Percentiles rank a stretch among this genome's conserved stretches.
phyloP scores from a whole-genome alignment of 2,888 invertebrate genomes.

The Cataglyphis cursor region DNA sequence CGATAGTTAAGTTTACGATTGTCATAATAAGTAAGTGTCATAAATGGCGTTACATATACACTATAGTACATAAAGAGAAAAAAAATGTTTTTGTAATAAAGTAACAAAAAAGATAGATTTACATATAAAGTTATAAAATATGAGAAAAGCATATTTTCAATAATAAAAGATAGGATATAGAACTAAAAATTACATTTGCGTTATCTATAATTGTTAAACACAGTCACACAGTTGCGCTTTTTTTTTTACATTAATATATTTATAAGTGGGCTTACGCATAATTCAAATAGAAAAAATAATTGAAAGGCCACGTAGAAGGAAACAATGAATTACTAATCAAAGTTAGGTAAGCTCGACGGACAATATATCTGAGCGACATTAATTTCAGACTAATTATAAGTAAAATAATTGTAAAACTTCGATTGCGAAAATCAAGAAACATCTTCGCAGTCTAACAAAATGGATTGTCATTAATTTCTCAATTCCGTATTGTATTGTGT shows the following conservation, averaged over 20 bases:
- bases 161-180: too few species aligned
- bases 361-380: not conserved
- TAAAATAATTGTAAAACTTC: not conserved
- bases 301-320: not conserved
- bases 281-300: not conserved
- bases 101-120: not conserved
- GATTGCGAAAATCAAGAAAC: not conserved
- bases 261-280: not conserved
- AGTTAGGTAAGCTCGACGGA: not conserved
- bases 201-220: not conserved
- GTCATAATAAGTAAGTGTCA: not conserved
- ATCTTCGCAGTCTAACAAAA: not conserved
- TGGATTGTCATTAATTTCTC: constrained; percentile 1
- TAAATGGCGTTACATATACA: not conserved
- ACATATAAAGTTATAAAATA: not conserved
- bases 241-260: not conserved
- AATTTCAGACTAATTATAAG: not conserved
- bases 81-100: not conserved
- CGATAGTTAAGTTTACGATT: not conserved
- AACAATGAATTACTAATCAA: not conserved
- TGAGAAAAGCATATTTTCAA: not conserved
- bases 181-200: not conserved
- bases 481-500: not conserved
- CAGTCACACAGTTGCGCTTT: not conserved
- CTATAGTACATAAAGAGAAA: not conserved